These are phyloP conservation scores for Pristionchus entomophagus DNA, from an alignment of 2,888 invertebrate genomes.

Conservation along the genomic window DNA sequence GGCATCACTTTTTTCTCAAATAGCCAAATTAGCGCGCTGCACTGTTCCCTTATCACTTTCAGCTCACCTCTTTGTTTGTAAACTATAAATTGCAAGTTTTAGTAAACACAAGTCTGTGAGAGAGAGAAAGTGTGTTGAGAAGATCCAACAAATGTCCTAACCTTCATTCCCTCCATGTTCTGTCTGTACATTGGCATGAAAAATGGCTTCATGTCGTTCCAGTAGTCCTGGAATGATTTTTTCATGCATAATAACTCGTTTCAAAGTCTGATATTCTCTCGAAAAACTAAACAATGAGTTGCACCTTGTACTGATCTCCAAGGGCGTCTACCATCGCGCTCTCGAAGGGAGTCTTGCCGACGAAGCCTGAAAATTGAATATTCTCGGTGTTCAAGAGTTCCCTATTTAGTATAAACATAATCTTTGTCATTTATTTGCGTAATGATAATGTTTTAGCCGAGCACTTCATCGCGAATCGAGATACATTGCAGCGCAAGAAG, in stretches of 20 bases:
- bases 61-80: too few species aligned
- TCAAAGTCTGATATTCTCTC: not conserved
- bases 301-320: constrained; percentile 6
- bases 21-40: too few species aligned
- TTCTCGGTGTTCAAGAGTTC: not conserved
- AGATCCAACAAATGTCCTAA: not conserved
- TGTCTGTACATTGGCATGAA: not conserved
- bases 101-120: too few species aligned
- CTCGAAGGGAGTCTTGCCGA: constrained; percentile 1
- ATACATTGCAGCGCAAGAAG: too few species aligned
- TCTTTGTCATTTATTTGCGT: not conserved
- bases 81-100: too few species aligned
- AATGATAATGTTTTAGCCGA: not conserved
- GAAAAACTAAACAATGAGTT: not conserved
- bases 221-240: not conserved
- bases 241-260: not conserved
- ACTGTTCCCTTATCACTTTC: too few species aligned
- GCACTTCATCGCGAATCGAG: too few species aligned
- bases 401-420: too few species aligned
- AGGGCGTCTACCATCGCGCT: not conserved
- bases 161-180: constrained; percentile 5
- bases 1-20: not conserved
- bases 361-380: not conserved
- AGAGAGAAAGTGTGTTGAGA: too few species aligned
- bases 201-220: constrained; percentile 15